A percentile compares a stretch with the other conserved stretches of the same genome.
phyloP scores from a whole-genome alignment of 2,113 vertebrate species.

The Sebastes schlegelii region DNA sequence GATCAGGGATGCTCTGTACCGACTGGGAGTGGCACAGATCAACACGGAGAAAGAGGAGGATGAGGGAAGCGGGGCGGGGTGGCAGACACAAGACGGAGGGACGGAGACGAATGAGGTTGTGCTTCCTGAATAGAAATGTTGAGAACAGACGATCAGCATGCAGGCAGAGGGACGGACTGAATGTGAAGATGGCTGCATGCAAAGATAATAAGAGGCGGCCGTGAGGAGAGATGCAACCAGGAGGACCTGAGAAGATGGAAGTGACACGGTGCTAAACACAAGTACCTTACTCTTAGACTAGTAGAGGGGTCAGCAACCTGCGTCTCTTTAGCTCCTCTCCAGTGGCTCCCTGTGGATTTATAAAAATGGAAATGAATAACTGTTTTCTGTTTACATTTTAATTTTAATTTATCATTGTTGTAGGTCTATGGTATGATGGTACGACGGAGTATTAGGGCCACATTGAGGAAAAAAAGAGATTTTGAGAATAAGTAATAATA shows the following conservation, averaged over 20 bases:
- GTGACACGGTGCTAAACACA: background rate
- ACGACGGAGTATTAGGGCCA: too few relatives aligned
- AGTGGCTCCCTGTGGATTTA: too few relatives aligned
- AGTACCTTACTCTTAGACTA: background rate
- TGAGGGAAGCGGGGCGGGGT: conserved; percentile 69
- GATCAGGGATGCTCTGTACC: conserved; percentile 94
- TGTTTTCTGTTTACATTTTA: too few relatives aligned
- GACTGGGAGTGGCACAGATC: conserved; percentile 96
- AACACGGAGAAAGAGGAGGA: conserved; percentile 88
- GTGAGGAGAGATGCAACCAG: background rate
- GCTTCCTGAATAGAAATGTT: conserved; percentile 34
- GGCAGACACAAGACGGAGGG: conserved; percentile 70
- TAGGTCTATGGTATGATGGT: too few relatives aligned
- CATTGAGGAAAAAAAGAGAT: too few relatives aligned
- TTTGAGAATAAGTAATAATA: too few relatives aligned
- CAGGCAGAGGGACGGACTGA: background rate
- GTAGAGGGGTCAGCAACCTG: too few relatives aligned
- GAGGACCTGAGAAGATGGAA: background rate
- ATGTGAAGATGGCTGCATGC: background rate
- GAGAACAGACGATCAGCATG: background rate
- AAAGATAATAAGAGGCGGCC: background rate
- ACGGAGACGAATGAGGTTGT: conserved; percentile 72
- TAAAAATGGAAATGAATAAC: too few relatives aligned
- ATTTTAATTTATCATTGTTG: too few relatives aligned
- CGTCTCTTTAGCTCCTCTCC: too few relatives aligned